Percentiles rank a stretch among this genome's conserved stretches.
phyloP scores from a whole-genome alignment of 2,888 invertebrate genomes.

The Drosophila lacicola region DNA sequence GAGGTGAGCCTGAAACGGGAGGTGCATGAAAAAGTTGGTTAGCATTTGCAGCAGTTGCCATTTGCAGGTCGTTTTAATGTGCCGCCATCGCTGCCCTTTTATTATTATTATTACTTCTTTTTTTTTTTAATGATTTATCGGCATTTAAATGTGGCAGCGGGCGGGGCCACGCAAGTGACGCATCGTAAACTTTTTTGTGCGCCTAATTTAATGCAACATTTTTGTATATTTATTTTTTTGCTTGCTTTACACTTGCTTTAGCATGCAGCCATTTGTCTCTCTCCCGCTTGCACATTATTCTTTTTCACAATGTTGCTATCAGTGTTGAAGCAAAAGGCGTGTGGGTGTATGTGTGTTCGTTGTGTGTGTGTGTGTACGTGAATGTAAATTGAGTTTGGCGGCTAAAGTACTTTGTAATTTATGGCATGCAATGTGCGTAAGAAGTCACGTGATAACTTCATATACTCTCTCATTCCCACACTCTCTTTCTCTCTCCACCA shows the following conservation, averaged over 20 bases:
- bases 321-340: slow-evolving; percentile 41
- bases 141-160: slow-evolving; percentile 65
- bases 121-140: slow-evolving; percentile 77
- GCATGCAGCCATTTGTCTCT: slow-evolving; percentile 8
- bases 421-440: slow-evolving; percentile 78
- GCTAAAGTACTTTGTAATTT: slow-evolving; percentile 79
- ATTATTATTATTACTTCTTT: slow-evolving; percentile 39
- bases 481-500: neutral
- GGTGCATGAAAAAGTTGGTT: slow-evolving; percentile 20
- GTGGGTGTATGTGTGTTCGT: slow-evolving; percentile 13
- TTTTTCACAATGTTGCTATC: slow-evolving; percentile 57
- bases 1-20: slow-evolving; percentile 10
- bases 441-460: slow-evolving; percentile 79
- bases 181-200: slow-evolving; percentile 69
- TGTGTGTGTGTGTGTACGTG: slow-evolving; percentile 33
- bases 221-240: slow-evolving; percentile 42
- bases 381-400: slow-evolving; percentile 76
- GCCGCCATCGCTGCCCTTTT: slow-evolving; percentile 31
- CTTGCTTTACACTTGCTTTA: slow-evolving; percentile 48
- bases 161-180: slow-evolving; percentile 44
- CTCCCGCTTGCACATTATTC: slow-evolving; percentile 25
- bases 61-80: slow-evolving; percentile 55
- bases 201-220: slow-evolving; percentile 78
- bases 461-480: slow-evolving; percentile 29
- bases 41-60: slow-evolving; percentile 48